Conservation (phyloP, 2,797 vertebrate species). For the Galagoides demidoff region DNA sequence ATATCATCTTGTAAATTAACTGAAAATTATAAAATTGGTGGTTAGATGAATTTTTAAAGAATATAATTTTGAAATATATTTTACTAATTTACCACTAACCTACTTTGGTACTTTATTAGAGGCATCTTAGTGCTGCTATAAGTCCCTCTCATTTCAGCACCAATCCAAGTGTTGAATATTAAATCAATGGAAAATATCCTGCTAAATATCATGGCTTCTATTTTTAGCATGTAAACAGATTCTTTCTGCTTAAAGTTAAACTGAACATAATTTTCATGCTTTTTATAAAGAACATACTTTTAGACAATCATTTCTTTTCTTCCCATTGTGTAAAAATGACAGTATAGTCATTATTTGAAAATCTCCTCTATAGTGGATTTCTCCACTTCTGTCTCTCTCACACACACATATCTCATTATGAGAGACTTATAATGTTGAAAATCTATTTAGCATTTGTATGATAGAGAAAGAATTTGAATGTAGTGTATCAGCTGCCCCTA, state of each 20-base stretch:
- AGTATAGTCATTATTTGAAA: conserved; percentile 45
- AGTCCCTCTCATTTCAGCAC: neutral
- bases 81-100: neutral
- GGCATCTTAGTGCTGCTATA: neutral
- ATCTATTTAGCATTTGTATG: neutral
- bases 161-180: conserved; percentile 58
- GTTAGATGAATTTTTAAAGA: conserved; percentile 45
- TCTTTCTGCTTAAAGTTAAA: conserved; percentile 50
- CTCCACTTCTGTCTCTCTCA: neutral
- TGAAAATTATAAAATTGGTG: conserved; percentile 41
- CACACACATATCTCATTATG: neutral
- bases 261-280: neutral
- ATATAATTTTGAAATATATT: conserved; percentile 32
- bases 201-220: conserved; percentile 52
- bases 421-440: neutral
- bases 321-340: neutral
- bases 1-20: conserved; percentile 27
- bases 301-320: neutral
- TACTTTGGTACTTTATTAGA: conserved; percentile 17
- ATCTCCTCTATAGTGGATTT: neutral
- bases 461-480: neutral
- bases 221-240: conserved; percentile 60
- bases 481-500: neutral
- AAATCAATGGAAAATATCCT: conserved; percentile 59
- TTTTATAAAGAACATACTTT: conserved; percentile 55